A percentile compares a stretch with the other conserved stretches of the same genome.
phyloP scores from a whole-genome alignment of 2,888 invertebrate genomes.

The Drosophila quinaria region DNA sequence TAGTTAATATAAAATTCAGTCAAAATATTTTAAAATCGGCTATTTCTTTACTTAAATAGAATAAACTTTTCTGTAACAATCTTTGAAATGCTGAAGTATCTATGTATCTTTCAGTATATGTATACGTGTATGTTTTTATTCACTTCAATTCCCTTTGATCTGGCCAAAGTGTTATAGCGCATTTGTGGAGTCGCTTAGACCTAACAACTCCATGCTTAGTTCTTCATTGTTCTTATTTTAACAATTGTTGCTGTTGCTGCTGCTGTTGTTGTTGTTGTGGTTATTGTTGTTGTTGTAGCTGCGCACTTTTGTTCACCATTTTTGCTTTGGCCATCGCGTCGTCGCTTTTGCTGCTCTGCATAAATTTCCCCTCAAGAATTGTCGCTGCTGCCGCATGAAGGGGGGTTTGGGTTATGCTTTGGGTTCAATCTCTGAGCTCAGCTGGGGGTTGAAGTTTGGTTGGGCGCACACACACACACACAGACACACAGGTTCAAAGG shows the following conservation, averaged over 20 bases:
- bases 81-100: not conserved
- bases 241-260: slow-evolving; percentile 51
- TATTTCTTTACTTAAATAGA: too few species aligned
- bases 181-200: slow-evolving; percentile 17
- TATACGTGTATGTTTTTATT: too few species aligned
- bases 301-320: slow-evolving; percentile 73
- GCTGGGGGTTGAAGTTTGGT: not conserved
- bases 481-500: slow-evolving; percentile 12
- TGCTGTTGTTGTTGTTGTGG: slow-evolving; percentile 12
- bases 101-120: too few species aligned
- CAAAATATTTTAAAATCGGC: too few species aligned
- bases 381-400: slow-evolving; percentile 41
- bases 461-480: slow-evolving; percentile 28
- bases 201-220: slow-evolving; percentile 18
- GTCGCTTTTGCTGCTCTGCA: slow-evolving; percentile 63
- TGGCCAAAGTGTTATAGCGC: slow-evolving; percentile 22
- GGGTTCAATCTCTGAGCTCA: not conserved
- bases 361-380: slow-evolving; percentile 82
- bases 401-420: slow-evolving; percentile 7
- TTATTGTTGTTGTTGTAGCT: slow-evolving; percentile 50
- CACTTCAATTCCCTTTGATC: not conserved
- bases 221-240: slow-evolving; percentile 44
- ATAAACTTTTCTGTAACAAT: too few species aligned
- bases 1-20: too few species aligned
- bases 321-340: slow-evolving; percentile 43